These are phyloP conservation scores for Cyclura pinguis DNA, from an alignment of 2,797 vertebrate genomes.

Conservation along the genomic window DNA sequence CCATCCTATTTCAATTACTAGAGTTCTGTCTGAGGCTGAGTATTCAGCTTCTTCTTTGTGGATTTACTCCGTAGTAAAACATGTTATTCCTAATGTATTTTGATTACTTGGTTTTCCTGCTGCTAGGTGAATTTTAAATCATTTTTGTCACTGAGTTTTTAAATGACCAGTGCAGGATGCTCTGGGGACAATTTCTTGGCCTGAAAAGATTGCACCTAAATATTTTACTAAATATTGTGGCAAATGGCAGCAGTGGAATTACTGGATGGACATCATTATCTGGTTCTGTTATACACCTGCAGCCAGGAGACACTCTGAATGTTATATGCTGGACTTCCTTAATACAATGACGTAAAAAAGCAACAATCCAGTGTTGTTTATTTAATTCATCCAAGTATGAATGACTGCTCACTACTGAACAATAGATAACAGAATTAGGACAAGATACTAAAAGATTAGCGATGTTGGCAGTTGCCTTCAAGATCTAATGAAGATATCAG, in stretches of 20 bases:
- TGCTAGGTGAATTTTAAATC: neutral
- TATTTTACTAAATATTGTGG: neutral
- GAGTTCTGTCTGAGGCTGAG: neutral
- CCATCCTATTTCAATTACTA: neutral
- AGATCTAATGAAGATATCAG: neutral
- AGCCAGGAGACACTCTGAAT: neutral
- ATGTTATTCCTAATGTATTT: neutral
- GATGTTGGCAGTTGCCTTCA: neutral
- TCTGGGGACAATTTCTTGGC: neutral
- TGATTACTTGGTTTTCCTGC: neutral
- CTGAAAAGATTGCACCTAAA: neutral
- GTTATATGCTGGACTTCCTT: neutral
- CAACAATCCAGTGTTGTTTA: neutral
- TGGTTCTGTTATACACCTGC: neutral
- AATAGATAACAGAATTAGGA: neutral
- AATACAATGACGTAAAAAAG: neutral
- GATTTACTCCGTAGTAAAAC: neutral
- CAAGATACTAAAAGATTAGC: neutral
- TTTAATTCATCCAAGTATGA: neutral
- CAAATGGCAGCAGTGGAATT: neutral
- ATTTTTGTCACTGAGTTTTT: neutral
- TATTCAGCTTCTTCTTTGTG: neutral
- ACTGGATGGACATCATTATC: neutral
- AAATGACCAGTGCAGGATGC: neutral
- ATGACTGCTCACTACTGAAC: neutral